Evolutionary conservation across 2,113 vertebrate species (phyloP).

Genomic region (Ardeotis arabs): DNA sequence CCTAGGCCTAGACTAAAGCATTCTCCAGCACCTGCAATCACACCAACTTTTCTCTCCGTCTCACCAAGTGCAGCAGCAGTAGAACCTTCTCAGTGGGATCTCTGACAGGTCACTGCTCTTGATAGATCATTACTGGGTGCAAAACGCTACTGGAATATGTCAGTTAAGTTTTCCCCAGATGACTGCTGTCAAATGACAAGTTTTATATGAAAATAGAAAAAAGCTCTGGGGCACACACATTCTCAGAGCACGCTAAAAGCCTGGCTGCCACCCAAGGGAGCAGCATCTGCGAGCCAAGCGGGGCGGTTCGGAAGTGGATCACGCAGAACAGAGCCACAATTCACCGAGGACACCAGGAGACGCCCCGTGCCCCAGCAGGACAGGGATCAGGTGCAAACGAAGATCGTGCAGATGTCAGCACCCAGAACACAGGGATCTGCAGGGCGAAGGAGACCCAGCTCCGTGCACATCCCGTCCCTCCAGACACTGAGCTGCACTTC

Average conservation of each 20-base stretch:
- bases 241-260: neutral
- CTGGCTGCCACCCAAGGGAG: neutral
- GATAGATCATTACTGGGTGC: neutral
- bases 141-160: neutral
- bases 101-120: neutral
- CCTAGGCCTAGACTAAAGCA: neutral
- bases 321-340: neutral
- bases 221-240: neutral
- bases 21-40: neutral
- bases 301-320: fast-evolving
- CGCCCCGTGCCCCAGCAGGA: neutral
- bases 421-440: neutral
- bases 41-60: neutral
- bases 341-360: neutral
- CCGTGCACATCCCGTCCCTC: fast-evolving
- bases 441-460: neutral
- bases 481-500: no score
- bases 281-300: neutral
- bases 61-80: neutral
- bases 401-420: fast-evolving
- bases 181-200: neutral
- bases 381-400: neutral
- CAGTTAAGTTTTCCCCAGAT: neutral
- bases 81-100: neutral
- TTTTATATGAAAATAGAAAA: neutral